Percentiles rank a stretch among this genome's conserved stretches.
Conservation (phyloP, 2,797 vertebrate genomes). For the Gastrophryne carolinensis region DNA sequence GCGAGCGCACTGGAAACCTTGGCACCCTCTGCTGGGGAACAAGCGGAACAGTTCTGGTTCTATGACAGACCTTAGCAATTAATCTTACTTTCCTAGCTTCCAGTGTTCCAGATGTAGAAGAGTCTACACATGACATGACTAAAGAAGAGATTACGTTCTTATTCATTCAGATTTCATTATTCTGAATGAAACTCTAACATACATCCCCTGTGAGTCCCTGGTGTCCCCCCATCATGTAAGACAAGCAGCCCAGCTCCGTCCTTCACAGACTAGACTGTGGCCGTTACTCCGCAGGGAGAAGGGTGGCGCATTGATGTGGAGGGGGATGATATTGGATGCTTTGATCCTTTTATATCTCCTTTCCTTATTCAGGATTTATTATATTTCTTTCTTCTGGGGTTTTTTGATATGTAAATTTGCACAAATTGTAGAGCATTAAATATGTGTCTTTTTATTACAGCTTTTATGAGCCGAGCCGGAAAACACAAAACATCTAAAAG, state of each 20-base stretch:
- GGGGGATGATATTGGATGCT: slow-evolving; percentile 10
- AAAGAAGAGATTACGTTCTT: too few species aligned
- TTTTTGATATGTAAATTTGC: slow-evolving; percentile 52
- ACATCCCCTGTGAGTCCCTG: neutral
- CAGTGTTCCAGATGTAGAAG: too few species aligned
- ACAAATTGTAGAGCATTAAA: slow-evolving; percentile 48
- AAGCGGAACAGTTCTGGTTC: too few species aligned
- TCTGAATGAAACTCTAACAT: neutral
- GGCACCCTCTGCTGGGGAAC: too few species aligned
- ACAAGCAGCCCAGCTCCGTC: neutral
- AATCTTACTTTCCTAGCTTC: too few species aligned
- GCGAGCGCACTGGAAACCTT: too few species aligned
- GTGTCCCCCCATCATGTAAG: neutral
- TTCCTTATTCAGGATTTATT: slow-evolving; percentile 44
- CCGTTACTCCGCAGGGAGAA: neutral
- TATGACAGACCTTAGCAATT: too few species aligned
- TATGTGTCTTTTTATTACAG: slow-evolving; percentile 43
- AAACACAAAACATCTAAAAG: slow-evolving; percentile 43
- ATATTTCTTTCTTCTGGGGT: slow-evolving; percentile 44
- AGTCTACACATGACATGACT: too few species aligned
- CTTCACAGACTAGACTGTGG: neutral
- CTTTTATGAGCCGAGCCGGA: slow-evolving; percentile 33
- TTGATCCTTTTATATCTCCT: slow-evolving; percentile 46
- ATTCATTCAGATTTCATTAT: neutral
- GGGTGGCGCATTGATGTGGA: neutral